Conservation (phyloP, 2,113 vertebrate genomes). For the Trogon surrucura region DNA sequence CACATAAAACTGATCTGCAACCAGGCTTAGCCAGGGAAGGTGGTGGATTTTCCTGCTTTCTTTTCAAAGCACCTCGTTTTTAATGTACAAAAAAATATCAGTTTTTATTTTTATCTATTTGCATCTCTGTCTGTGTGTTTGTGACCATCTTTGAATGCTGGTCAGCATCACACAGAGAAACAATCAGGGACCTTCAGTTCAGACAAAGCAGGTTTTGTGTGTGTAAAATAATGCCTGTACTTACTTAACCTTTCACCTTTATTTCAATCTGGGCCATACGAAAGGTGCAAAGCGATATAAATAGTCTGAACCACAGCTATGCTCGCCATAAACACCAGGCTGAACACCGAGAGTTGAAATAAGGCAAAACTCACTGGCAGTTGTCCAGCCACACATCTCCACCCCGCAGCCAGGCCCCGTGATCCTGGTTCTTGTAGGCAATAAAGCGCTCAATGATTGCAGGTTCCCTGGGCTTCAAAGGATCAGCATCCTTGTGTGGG, state of each 20-base stretch:
- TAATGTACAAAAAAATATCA: background rate
- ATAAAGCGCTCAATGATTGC: constrained; percentile 89
- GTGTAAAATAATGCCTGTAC: constrained; percentile 5
- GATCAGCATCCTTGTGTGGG: constrained; percentile 93
- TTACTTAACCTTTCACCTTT: background rate
- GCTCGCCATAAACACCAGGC: constrained; percentile 35
- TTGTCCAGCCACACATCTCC: constrained; percentile 95
- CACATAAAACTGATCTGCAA: constrained; percentile 50
- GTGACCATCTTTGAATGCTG: background rate
- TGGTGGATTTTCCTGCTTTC: background rate
- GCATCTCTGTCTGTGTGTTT: background rate
- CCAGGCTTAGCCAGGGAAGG: background rate
- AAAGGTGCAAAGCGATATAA: constrained; percentile 44
- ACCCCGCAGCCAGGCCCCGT: constrained; percentile 96
- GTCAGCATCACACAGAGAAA: background rate
- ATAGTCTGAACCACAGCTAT: constrained; percentile 41
- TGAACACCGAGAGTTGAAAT: constrained; percentile 55
- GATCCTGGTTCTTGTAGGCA: constrained; percentile 98
- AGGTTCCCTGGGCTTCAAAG: constrained; percentile 92
- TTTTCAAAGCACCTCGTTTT: background rate
- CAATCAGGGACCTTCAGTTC: background rate
- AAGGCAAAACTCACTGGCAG: constrained; percentile 89
- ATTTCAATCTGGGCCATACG: background rate
- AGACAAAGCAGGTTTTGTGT: constrained; percentile 16
- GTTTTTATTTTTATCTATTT: background rate